Evolutionary conservation across 1,140 invertebrate genomes (phyloP), one percentile per base, ranked within the genome.

Genomic region (Steinernema feltiae): DNA sequence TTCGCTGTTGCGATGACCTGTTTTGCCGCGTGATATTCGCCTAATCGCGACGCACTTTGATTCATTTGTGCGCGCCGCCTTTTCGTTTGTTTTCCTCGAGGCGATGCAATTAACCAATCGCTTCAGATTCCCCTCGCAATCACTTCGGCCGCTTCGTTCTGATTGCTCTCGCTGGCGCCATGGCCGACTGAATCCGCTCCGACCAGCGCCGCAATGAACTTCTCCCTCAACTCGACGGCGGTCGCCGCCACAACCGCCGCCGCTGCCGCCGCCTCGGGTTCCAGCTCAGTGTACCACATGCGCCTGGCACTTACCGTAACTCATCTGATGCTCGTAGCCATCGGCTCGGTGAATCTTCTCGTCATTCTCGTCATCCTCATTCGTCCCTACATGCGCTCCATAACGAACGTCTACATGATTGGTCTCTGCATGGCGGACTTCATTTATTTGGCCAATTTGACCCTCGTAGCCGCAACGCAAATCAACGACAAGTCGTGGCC

Each of bases 321-420:
- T n/a, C 84, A 85, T 46, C 70, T 85, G 1, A 69, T 85, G 17
- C 76, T 85, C 1, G 84, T 85, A 0, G 73, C 79, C n/a, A 69
- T 85, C 29, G 84, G 84, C 46, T 73, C 74, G 41, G 76, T 86
- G 35, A 85, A 85, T 69, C 53, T 85, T 12, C 53, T 86, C 32
- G 77, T 85, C 27, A 80, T 85, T 30, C 71, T 85, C 41, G 72
- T 85, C 1, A 85, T 85, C 32, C 48, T 82, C 21, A 32, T 79
- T n/a, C 78, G 77, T 35, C 83, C 83, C 30, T 85, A 85, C 70
- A 84, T 86, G 74, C 76, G 85, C 18, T 85, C 85, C 3, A 86
- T 86, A 18, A 84, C 82, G n/a, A 85, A 84, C 63, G 83, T 84
- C 24, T 84, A 84, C 70, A 84, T 84, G 83, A 78, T 86, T n/a